Conservation (phyloP, 37 sponge, comb jelly and placozoan genomes). For the Geodia barretti region DNA sequence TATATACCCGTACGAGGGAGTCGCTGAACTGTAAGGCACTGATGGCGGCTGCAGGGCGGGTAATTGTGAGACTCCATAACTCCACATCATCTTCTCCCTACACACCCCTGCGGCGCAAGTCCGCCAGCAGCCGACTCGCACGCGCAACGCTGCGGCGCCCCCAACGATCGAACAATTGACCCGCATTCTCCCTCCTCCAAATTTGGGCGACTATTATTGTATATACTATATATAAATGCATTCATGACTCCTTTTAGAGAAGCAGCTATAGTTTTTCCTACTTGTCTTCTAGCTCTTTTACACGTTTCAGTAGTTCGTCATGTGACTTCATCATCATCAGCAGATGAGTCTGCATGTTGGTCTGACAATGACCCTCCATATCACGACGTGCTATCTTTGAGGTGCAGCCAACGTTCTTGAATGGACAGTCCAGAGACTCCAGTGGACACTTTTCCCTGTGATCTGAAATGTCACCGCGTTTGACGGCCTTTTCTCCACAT, state of each 20-base stretch:
- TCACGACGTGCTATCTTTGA: neutral
- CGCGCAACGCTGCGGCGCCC: no score
- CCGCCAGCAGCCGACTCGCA: no score
- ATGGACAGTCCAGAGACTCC: neutral
- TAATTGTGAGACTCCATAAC: no score
- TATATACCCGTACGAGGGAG: no score
- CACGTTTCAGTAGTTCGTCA: neutral
- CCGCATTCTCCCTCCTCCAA: neutral
- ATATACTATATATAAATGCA: no score
- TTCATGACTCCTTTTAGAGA: no score
- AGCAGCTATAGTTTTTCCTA: no score
- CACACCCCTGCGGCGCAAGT: no score
- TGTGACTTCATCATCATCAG: neutral
- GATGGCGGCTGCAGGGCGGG: no score
- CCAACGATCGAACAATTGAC: no score
- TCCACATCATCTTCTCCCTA: no score
- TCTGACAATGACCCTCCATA: neutral
- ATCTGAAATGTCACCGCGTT: neutral
- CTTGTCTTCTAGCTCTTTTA: neutral
- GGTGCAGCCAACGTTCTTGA: neutral
- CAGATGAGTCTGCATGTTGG: neutral
- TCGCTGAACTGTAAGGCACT: no score
- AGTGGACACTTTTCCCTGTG: constrained; percentile 1
- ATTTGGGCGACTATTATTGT: neutral
- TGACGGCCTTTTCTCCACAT: neutral